Base-by-base conservation (phyloP, 2,113 vertebrate species). In the Reinhardtius hippoglossoides region DNA sequence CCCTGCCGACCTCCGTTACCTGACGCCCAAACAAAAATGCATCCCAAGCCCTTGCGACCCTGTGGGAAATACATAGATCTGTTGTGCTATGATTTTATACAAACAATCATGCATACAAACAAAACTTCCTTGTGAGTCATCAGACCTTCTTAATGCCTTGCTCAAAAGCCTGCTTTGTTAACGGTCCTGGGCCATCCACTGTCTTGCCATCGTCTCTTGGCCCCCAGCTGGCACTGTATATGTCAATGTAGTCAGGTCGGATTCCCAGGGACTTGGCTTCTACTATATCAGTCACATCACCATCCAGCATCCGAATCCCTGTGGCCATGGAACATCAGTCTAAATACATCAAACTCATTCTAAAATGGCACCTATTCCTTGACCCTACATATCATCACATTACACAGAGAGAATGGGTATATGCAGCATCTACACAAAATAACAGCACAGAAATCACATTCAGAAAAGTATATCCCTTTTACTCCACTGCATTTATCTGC, bases 251-350 rank as follows among this genome's bases (percentile, higher is more conserved):
- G 92, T 97, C 96, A 26, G 97, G 96, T 81, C 95, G 93, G 87
- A 97, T 95, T 79, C 97, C 95, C 84, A 98, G 94, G 5, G 97
- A 96, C 92, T 96, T 97, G 16, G 96, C 97, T 89, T 98, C 97
- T 31, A 98, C 96, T 55, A 98, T 91, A 78, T 98, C 97, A 2
- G 97, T 98, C 87, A 98, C 97, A 70, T 98, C 97, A 1, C 97
- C 97, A 40, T 98, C 97, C 92, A 98, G 93, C 97, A 98, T 98
- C 55, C 97, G 96, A 84, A 98, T 96, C 83, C 97, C 97, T 98
- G 89, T 63, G 80, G 76, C 52, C 79, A 86, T 84, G 60, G 54
- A 72, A 55, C 8, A 74, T 24, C 20, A 44, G 14, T 27, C 13
- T 60, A 46, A 66, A 21, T 42, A n/a, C 14, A 56, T 12, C 14